phyloP scores from a whole-genome alignment of 64 coral and sea anemone genomes.

The Exaiptasia diaphana region DNA sequence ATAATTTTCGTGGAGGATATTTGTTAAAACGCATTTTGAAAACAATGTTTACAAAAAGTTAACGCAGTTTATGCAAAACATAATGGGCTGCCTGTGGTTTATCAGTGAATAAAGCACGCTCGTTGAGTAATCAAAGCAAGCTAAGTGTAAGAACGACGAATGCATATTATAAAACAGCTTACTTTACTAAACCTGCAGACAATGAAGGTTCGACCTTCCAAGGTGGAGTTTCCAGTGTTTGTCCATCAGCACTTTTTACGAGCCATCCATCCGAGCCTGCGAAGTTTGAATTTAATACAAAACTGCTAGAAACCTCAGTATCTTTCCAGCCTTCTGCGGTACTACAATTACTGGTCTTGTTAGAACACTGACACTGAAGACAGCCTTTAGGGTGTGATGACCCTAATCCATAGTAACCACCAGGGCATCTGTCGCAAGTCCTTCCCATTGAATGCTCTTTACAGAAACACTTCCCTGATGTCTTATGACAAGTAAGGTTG shows the following conservation, averaged over 20 bases:
- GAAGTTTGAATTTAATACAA: background rate
- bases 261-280: constrained; percentile 69
- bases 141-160: too few species aligned
- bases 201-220: too few species aligned
- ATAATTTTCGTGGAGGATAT: too few species aligned
- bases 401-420: constrained; percentile 78
- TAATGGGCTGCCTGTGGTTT: too few species aligned
- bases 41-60: too few species aligned
- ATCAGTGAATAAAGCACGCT: too few species aligned
- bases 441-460: constrained; percentile 32
- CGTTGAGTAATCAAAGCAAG: too few species aligned
- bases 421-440: constrained; percentile 56
- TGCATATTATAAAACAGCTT: too few species aligned
- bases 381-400: constrained; percentile 70
- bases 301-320: background rate
- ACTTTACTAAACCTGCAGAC: too few species aligned
- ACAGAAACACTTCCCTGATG: constrained; percentile 75
- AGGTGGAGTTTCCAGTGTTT: background rate
- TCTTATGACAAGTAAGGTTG: constrained; percentile 61
- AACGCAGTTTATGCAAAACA: too few species aligned
- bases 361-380: constrained; percentile 86
- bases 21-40: too few species aligned
- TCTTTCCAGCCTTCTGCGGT: constrained; percentile 44
- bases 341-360: constrained; percentile 56
- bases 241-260: background rate